Evolutionary conservation across 2,888 invertebrate species (phyloP), one percentile per base, ranked within the genome.

Genomic region (Dermolepida albohirtum): DNA sequence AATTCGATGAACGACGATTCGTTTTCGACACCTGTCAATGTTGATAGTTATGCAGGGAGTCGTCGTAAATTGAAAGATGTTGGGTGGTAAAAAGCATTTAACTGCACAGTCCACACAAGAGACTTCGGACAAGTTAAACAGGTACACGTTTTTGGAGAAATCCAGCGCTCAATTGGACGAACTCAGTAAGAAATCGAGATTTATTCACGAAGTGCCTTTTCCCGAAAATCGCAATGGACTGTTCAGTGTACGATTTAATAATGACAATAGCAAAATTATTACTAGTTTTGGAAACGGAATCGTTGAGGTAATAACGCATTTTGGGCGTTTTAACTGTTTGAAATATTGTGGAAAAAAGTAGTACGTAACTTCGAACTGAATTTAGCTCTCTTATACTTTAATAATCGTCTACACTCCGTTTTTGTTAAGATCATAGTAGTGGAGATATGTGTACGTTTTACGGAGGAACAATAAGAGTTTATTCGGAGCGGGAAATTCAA

Each of bases 241-340:
- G 11, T 81, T 79, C 64, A 73, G 74, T 55, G 81, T 86, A 73
- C 75, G 80, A 43, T 88, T 83, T 74, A 80, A 85, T 12, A 80
- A 83, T 0, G 80, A 83, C 64, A 87, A 86, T 4, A 78, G 81
- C n/a, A 68, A 73, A 44, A 71, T 88, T 63, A 81, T 85, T 14
- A 80, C 84, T n/a, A 84, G 85, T 5, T 86, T 85, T 76, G 85
- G 87, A 12, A 80, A 84, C 49, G 88, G 88, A n/a, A 75, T 84
- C 57, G 84, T 88, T 74, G 86, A 88, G 84, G 88, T 87, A 77
- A 34, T 34, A 22, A 2, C 4, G 22, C 4, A n/a, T 22, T 22
- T 22, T 22, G 4, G 22, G 22, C 22, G n/a, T 22, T 22, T 22
- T 22, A 22, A 22, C 22, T 22, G 2, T 22, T 22, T 22, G 22